Percentiles rank a stretch among this genome's conserved stretches.
Conservation (phyloP, 2,888 invertebrate species). For the Microplitis manilae region DNA sequence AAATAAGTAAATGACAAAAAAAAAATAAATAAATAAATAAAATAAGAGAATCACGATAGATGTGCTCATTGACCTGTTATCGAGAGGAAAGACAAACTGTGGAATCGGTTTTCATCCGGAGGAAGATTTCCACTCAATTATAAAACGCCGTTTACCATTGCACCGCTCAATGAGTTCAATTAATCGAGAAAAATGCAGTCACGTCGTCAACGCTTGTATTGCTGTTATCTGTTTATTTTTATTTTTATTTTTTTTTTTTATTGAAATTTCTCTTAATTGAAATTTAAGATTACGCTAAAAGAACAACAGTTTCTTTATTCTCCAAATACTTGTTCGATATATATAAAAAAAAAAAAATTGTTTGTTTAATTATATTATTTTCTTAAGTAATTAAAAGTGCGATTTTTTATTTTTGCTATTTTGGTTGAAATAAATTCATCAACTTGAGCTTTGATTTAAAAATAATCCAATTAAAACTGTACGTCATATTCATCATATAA, state of each 20-base stretch:
- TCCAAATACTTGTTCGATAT: background rate
- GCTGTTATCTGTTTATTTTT: background rate
- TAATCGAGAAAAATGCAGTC: conserved; percentile 31
- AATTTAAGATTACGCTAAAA: background rate
- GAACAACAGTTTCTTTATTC: background rate
- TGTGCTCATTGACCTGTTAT: conserved; percentile 28
- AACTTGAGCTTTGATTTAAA: background rate
- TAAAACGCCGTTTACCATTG: conserved; percentile 28
- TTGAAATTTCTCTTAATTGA: background rate
- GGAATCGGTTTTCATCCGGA: conserved; percentile 24
- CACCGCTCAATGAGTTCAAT: conserved; percentile 29
- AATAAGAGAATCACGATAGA: conserved; percentile 3
- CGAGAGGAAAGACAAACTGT: conserved; percentile 11
- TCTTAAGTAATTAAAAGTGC: background rate
- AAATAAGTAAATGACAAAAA: background rate
- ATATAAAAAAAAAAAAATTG: background rate
- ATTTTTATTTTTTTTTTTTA: conserved; percentile 17
- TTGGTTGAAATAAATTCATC: background rate
- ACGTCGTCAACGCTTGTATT: conserved; percentile 12
- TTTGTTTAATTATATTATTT: background rate
- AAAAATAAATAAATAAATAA: conserved; percentile 19
- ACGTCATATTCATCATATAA: background rate
- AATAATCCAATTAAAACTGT: conserved; percentile 6
- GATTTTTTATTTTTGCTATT: background rate
- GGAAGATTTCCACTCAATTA: conserved; percentile 29